phyloP scores from a whole-genome alignment of 2,113 vertebrate genomes.

The Indicator maculatus region DNA sequence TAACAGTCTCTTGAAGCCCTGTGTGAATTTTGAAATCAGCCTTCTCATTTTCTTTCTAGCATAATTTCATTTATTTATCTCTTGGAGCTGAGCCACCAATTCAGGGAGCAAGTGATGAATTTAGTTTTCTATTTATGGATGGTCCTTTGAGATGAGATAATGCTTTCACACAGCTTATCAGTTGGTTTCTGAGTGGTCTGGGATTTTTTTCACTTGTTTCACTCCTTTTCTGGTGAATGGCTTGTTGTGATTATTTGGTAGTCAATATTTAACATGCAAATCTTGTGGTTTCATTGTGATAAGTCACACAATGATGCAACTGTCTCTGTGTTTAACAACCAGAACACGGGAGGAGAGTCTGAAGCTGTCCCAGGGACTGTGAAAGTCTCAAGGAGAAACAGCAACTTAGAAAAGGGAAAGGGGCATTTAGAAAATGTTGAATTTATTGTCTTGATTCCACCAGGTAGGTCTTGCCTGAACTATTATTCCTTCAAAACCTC shows the following conservation, averaged over 20 bases:
- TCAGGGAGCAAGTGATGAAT: constrained; percentile 21
- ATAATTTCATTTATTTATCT: constrained; percentile 42
- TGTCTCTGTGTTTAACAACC: constrained; percentile 24
- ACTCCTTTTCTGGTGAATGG: neutral
- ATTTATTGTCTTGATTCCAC: neutral
- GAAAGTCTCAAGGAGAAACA: constrained; percentile 44
- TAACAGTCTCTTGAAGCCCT: neutral
- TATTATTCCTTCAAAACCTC: neutral
- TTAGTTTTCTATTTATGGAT: constrained; percentile 33
- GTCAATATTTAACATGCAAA: constrained; percentile 58
- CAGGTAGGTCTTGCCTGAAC: neutral
- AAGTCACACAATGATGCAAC: constrained; percentile 46
- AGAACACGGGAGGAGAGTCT: neutral
- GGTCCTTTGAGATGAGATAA: constrained; percentile 55
- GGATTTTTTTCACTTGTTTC: neutral
- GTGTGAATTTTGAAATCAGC: constrained; percentile 11
- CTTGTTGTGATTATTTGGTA: constrained; percentile 44
- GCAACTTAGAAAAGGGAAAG: neutral
- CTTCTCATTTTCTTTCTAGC: constrained; percentile 11
- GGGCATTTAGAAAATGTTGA: neutral
- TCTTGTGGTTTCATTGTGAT: constrained; percentile 46
- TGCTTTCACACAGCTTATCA: constrained; percentile 52
- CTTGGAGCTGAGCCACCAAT: constrained; percentile 30
- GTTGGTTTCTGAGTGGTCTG: neutral
- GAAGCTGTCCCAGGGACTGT: neutral